phyloP scores from a whole-genome alignment of 2,888 invertebrate species.

The Nowickia ferox region DNA sequence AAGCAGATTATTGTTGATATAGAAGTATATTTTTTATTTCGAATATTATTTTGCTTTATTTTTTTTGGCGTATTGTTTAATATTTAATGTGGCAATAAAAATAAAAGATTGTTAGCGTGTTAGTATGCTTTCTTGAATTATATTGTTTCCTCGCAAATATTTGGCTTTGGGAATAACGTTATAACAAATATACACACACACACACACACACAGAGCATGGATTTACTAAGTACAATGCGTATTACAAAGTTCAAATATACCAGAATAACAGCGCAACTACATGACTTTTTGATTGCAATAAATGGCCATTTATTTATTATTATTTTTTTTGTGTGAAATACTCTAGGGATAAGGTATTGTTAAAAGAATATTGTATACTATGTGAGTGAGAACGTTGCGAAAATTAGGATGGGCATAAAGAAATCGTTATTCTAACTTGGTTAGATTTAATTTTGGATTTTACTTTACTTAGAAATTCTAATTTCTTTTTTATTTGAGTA shows the following conservation, averaged over 20 bases:
- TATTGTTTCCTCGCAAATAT: slow-evolving; percentile 26
- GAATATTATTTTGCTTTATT: background rate
- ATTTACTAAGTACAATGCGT: slow-evolving; percentile 20
- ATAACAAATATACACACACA: slow-evolving; percentile 7
- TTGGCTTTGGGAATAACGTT: slow-evolving; percentile 46
- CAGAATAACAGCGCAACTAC: background rate
- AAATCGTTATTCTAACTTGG: no score
- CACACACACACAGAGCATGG: background rate
- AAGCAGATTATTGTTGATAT: no score
- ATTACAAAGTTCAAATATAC: background rate
- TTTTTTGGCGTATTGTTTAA: slow-evolving; percentile 28
- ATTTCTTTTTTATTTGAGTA: no score
- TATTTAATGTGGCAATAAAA: slow-evolving; percentile 1
- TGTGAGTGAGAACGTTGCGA: no score
- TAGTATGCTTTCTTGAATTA: slow-evolving; percentile 22
- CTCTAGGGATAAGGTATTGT: no score
- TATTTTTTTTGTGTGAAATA: background rate
- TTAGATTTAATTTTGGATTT: no score
- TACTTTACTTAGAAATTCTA: no score
- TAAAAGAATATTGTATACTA: no score
- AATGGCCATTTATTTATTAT: slow-evolving; percentile 47
- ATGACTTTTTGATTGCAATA: slow-evolving; percentile 60
- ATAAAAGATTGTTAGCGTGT: slow-evolving; percentile 39
- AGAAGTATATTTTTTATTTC: no score
- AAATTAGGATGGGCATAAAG: no score